Percentiles rank a stretch among this genome's conserved stretches.
Evolutionary conservation across 1,140 invertebrate genomes (phyloP).

Genomic region (Drusus annulatus): DNA sequence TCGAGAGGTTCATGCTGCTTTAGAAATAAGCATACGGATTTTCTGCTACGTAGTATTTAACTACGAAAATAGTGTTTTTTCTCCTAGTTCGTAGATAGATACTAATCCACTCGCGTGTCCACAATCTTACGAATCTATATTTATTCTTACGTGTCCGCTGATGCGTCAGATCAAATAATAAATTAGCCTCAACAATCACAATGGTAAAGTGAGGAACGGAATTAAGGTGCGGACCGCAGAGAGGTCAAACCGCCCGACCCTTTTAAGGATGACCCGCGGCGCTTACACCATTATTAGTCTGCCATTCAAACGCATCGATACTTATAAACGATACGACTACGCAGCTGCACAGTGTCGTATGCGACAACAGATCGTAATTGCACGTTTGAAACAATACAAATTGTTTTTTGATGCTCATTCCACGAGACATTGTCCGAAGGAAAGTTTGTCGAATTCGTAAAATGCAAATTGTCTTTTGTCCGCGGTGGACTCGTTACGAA

Average conservation of each 20-base stretch:
- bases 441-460: constrained; percentile 42
- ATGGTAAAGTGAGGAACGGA: constrained; percentile 12
- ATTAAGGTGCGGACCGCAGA: constrained; percentile 52
- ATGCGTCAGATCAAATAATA: constrained; percentile 27
- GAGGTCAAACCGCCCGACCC: constrained; percentile 54
- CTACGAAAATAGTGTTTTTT: too few relatives aligned
- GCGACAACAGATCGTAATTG: constrained; percentile 38
- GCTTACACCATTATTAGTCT: constrained; percentile 36
- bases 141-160: neutral
- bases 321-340: neutral
- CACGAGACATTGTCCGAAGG: constrained; percentile 43
- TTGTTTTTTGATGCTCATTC: constrained; percentile 55
- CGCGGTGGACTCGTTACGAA: constrained; percentile 16
- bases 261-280: constrained; percentile 54
- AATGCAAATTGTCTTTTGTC: constrained; percentile 37
- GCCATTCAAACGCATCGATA: neutral
- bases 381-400: constrained; percentile 54
- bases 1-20: too few relatives aligned
- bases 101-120: neutral
- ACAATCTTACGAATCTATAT: too few relatives aligned
- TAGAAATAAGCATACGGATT: too few relatives aligned
- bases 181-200: constrained; percentile 11
- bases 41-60: too few relatives aligned
- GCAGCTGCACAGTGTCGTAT: constrained; percentile 28
- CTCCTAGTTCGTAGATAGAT: neutral